Base-by-base conservation (phyloP, 2,113 vertebrate species). In the Pica pica region DNA sequence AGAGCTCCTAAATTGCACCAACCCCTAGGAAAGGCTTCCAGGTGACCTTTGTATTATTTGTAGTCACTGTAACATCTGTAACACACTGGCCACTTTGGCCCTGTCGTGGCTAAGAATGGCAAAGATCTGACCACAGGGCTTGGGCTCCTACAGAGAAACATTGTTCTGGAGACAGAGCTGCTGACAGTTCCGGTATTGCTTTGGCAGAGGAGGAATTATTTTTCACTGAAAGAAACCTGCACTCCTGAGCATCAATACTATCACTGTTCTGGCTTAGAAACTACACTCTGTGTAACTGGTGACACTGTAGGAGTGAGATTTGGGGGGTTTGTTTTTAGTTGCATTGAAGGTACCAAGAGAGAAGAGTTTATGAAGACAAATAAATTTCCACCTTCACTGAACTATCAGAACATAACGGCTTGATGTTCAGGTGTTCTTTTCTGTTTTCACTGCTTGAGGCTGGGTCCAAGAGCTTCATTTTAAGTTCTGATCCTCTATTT, bases 191-290 rank as follows among this genome's bases (percentile, higher is more conserved):
- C 61, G 65, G 23, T 16, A 30, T 13, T 70, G 84, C 84, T 61
- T 30, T 46, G 47, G 41, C 64, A 78, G 23, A 61, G n/a, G 23
- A 61, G 39, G 64, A 41, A 10, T 55, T 46, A 5, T n/a, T 78
- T 63, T n/a, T 28, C 85, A 47, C 49, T 55, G 26, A 56, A 88
- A 71, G 42, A 49, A 79, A 49, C 13, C 24, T 79, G 65, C 56
- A 24, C n/a, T 70, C 30, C 49, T 4, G 4, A 63, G 74, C 1
- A 1, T 11, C 1, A 2, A 28, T n/a, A 24, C 30, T 41, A 39
- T 30, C 74, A 26, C 56, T 20, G 5, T 47, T 71, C 24, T 79
- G 56, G 20, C 56, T 56, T 30, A 63, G 74, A 55, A 63, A 35
- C 13, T 2, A 26, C 67, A 41, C 57, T 24, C 30, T 63, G 56